Conservation (phyloP, 2,113 vertebrate species). For the Erpornis zantholeuca region DNA sequence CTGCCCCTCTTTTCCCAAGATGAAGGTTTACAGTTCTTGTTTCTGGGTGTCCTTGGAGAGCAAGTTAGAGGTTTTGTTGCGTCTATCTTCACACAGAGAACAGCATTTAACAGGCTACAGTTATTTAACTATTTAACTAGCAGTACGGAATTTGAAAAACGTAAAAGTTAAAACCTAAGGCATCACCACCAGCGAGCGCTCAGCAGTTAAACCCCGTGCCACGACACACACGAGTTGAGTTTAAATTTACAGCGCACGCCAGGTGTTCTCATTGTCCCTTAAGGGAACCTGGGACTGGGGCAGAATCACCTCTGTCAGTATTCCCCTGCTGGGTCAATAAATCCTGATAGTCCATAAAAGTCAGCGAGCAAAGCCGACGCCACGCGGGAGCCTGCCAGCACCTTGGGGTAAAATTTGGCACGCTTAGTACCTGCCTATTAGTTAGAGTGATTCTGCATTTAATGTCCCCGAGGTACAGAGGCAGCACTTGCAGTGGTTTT, state of each 20-base stretch:
- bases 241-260: not conserved
- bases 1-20: no score
- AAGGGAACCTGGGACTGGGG: not conserved
- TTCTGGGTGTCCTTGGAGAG: no score
- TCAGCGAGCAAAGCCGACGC: not conserved
- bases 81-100: no score
- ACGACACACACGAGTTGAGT: not conserved
- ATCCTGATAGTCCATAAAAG: conserved; percentile 49
- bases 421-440: not conserved
- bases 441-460: not conserved
- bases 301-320: not conserved
- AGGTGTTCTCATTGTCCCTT: not conserved
- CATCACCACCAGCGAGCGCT: accelerated
- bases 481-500: not conserved
- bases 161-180: no score
- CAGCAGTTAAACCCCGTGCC: not conserved
- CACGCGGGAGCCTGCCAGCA: not conserved
- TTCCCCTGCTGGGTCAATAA: conserved; percentile 12
- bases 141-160: no score
- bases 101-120: no score
- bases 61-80: no score
- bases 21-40: no score
- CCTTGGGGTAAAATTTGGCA: conserved; percentile 9
- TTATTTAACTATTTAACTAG: no score
- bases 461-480: not conserved